Conservation (phyloP, 2,797 vertebrate genomes). For the Buphagus erythrorhynchus region DNA sequence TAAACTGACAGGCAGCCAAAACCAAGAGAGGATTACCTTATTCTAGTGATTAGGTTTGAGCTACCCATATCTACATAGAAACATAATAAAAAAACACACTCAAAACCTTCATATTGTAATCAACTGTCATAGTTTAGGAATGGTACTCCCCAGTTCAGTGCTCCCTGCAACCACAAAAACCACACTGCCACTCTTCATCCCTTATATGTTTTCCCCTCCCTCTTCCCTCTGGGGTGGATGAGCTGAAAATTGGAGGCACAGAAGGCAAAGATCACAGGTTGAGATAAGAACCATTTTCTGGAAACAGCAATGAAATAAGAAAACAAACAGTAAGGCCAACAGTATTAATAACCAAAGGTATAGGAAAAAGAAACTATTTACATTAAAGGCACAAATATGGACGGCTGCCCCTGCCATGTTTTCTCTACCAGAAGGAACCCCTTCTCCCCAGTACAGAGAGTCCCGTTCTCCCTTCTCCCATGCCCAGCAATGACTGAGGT, state of each 20-base stretch:
- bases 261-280: background rate
- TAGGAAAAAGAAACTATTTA: background rate
- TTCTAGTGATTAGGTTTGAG: background rate
- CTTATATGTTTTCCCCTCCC: background rate
- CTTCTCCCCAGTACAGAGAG: background rate
- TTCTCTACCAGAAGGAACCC: background rate
- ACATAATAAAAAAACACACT: background rate
- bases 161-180: background rate
- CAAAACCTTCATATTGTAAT: background rate
- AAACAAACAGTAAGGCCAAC: background rate
- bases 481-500: background rate
- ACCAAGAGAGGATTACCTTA: background rate
- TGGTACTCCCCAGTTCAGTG: background rate
- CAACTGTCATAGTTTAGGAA: background rate
- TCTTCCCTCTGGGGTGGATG: background rate
- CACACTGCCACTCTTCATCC: background rate
- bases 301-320: background rate
- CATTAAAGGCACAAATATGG: rapidly evolving
- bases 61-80: background rate
- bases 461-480: background rate
- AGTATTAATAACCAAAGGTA: background rate
- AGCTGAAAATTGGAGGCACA: background rate
- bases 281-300: background rate
- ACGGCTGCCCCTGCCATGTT: background rate
- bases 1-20: background rate